Base-by-base conservation (phyloP, 1,140 invertebrate species). In the Leptinotarsa defecta region DNA sequence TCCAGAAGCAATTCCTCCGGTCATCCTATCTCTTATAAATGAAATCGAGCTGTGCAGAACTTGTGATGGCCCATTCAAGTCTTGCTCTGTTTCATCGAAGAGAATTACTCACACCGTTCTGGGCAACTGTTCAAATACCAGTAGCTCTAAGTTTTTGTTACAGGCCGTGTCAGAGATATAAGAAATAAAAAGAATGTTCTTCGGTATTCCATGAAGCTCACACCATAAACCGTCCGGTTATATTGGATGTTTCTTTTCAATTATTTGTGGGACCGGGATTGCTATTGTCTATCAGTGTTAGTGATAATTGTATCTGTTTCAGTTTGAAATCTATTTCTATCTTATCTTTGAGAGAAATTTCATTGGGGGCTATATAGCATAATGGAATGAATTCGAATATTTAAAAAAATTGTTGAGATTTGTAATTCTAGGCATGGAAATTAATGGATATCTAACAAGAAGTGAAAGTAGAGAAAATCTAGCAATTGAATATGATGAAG, bases 111-210 rank as follows among this genome's bases (percentile, higher is more conserved):
- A 17, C 65, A 24, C 3, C 15, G 15, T 17, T 17, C 65, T 43
- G 65, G 43, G 4, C 65, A 0, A 27, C 65, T 68, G 65, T 68
- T 24, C 13, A n/a, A 68, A 68, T 68, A 68, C 65, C 65, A 68
- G 65, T 68, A 68, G 65, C 65, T 68, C 1, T 68, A 68, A 34
- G 65, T 34, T 24, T 68, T 68, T 68, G 24, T 27, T 24, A 8
- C 65, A 68, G 4, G 24, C 24, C 27, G 65, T 68, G 65, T 68
- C 27, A 68, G 52, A 57, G 65, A n/a, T 68, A 27, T 43, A 68
- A 68, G 65, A 68, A 68, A 68, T 68, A 68, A 68, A 68, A 68
- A 43, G 24, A 68, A 68, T 68, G 65, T 34, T 68, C 65, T 19
- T 13, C 24, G 65, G 65, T 68, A 68, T 68, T 68, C 43, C 11